Evolutionary conservation across 2,113 vertebrate genomes (phyloP).

Genomic region (Turnix velox): DNA sequence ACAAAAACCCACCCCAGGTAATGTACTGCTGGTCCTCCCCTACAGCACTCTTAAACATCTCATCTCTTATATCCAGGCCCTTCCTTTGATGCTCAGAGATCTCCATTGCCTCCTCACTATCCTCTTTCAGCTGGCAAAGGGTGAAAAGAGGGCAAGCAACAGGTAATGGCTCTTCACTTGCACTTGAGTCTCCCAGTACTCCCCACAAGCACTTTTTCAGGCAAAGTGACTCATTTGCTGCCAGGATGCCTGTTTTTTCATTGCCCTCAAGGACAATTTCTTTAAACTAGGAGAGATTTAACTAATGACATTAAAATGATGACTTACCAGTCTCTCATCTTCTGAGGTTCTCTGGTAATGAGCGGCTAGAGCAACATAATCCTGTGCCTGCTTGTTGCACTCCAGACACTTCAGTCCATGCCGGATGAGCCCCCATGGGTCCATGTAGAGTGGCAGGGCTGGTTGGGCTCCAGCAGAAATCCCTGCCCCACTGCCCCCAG

Average conservation of each 20-base stretch:
- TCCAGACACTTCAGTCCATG: conserved; percentile 87
- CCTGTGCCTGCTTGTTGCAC: conserved; percentile 88
- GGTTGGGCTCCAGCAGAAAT: conserved; percentile 53
- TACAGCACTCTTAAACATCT: neutral
- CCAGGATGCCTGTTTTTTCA: accelerated
- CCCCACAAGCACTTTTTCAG: neutral
- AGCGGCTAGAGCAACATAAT: conserved; percentile 84
- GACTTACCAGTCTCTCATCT: conserved; percentile 89
- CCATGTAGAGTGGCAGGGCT: conserved; percentile 86
- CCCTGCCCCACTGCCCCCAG: conserved; percentile 7
- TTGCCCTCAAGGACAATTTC: neutral
- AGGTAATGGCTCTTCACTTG: accelerated
- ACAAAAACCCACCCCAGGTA: neutral
- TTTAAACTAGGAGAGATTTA: neutral
- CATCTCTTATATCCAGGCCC: neutral
- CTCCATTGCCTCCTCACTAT: neutral
- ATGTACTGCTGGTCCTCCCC: accelerated
- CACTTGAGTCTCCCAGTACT: neutral
- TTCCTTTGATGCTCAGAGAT: neutral
- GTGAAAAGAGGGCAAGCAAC: neutral
- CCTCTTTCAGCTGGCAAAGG: neutral
- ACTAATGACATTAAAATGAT: conserved; percentile 10
- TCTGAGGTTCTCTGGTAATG: conserved; percentile 90
- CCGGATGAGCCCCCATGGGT: conserved; percentile 78
- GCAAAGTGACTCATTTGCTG: neutral